Conservation (phyloP, 2,797 vertebrate genomes). For the Spheniscus humboldti region DNA sequence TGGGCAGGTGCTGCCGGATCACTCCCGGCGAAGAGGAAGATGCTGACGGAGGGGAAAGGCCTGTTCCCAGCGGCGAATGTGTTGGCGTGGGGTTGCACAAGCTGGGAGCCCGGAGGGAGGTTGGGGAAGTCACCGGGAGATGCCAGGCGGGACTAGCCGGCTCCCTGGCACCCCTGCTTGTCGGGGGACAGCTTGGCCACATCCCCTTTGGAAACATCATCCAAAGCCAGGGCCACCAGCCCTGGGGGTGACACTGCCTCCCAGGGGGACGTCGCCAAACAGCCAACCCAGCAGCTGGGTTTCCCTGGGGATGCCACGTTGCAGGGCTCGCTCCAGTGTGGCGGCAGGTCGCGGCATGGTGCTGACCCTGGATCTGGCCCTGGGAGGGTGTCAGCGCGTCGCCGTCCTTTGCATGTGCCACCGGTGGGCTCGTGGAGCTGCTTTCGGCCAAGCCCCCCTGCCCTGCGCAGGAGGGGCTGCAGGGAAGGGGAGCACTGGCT, state of each 20-base stretch:
- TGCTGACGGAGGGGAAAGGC: background rate
- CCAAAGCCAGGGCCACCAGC: background rate
- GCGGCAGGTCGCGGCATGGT: fast-evolving
- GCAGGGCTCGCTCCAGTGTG: background rate
- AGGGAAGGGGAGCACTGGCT: background rate
- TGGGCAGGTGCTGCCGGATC: fast-evolving
- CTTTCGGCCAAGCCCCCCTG: background rate
- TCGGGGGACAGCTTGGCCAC: background rate
- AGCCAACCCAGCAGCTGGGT: background rate
- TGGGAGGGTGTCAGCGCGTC: background rate
- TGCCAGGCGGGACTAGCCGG: background rate
- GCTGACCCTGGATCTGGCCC: background rate
- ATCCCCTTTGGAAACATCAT: background rate
- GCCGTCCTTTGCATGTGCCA: fast-evolving
- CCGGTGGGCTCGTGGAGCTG: background rate
- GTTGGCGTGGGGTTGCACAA: constrained; percentile 30
- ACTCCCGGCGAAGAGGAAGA: background rate
- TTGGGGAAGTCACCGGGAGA: background rate
- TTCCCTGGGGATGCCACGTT: background rate
- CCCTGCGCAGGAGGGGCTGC: background rate
- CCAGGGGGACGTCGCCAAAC: background rate
- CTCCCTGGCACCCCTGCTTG: background rate
- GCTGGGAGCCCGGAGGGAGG: background rate
- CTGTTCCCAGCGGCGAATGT: background rate
- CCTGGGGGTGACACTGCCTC: background rate